Conservation (phyloP, 2,888 invertebrate species). For the Stenolophus ochropezus region DNA sequence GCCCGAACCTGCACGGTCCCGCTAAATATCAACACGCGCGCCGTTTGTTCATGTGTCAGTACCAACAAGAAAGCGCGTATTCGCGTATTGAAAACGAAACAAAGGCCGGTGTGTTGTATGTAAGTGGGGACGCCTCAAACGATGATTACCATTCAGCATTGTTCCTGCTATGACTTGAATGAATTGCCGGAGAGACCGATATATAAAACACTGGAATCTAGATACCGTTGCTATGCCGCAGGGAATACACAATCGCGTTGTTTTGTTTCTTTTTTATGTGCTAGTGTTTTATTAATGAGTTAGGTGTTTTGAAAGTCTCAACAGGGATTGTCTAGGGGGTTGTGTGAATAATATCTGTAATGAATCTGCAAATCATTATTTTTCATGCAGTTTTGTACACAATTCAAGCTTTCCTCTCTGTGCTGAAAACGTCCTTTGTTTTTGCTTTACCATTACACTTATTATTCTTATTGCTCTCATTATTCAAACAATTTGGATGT, state of each 20-base stretch:
- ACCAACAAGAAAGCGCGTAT: slow-evolving; percentile 33
- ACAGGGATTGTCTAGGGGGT: slow-evolving; percentile 18
- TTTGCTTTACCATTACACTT: neutral
- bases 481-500: neutral
- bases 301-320: slow-evolving; percentile 30
- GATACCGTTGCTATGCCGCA: slow-evolving; percentile 14
- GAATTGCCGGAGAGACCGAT: slow-evolving; percentile 27
- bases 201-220: slow-evolving; percentile 43
- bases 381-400: slow-evolving; percentile 29
- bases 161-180: slow-evolving; percentile 33
- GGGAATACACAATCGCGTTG: slow-evolving; percentile 34
- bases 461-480: neutral
- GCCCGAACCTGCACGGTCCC: neutral
- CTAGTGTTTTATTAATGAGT: slow-evolving; percentile 43
- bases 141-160: slow-evolving; percentile 40
- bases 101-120: slow-evolving; percentile 31
- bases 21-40: neutral
- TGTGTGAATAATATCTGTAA: slow-evolving; percentile 36
- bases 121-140: slow-evolving; percentile 26
- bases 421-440: slow-evolving; percentile 12
- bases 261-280: slow-evolving; percentile 38
- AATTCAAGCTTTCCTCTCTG: neutral
- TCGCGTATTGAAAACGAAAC: slow-evolving; percentile 29
- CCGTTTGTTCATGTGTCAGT: slow-evolving; percentile 1
- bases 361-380: slow-evolving; percentile 36